Evolutionary conservation across 2,888 invertebrate genomes (phyloP).

Genomic region (Pseudococcus viburni): DNA sequence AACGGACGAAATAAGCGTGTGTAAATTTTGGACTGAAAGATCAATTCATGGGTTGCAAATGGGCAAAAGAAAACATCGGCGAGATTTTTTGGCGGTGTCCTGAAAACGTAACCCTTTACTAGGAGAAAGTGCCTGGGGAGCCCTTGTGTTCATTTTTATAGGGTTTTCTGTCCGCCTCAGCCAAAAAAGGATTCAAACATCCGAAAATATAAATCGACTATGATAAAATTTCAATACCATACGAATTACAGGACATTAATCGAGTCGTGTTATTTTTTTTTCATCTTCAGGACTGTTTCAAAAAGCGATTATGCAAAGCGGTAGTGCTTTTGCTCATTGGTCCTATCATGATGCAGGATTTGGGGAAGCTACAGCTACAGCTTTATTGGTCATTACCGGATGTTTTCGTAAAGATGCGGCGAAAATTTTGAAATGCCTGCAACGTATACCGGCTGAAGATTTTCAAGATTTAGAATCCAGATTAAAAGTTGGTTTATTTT

Average conservation of each 20-base stretch:
- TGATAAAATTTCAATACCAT: too few species aligned
- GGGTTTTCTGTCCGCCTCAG: too few species aligned
- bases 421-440: constrained; percentile 78
- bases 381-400: constrained; percentile 76
- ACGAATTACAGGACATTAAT: too few species aligned
- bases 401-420: constrained; percentile 75
- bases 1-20: neutral
- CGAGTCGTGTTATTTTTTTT: too few species aligned
- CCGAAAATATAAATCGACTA: too few species aligned
- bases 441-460: constrained; percentile 75
- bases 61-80: neutral
- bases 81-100: neutral
- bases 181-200: too few species aligned
- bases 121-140: neutral
- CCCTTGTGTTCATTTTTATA: neutral
- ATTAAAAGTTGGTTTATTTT: neutral
- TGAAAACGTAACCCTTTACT: neutral
- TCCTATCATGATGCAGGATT: neutral
- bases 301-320: constrained; percentile 80
- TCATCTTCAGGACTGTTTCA: constrained; percentile 72
- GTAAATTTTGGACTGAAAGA: neutral
- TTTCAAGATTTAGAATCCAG: constrained; percentile 70
- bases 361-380: constrained; percentile 73
- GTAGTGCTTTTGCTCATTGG: constrained; percentile 75
- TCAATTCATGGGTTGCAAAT: neutral